Evolutionary conservation across 2,797 vertebrate genomes (phyloP).

Genomic region (Pseudomugil tenellus): DNA sequence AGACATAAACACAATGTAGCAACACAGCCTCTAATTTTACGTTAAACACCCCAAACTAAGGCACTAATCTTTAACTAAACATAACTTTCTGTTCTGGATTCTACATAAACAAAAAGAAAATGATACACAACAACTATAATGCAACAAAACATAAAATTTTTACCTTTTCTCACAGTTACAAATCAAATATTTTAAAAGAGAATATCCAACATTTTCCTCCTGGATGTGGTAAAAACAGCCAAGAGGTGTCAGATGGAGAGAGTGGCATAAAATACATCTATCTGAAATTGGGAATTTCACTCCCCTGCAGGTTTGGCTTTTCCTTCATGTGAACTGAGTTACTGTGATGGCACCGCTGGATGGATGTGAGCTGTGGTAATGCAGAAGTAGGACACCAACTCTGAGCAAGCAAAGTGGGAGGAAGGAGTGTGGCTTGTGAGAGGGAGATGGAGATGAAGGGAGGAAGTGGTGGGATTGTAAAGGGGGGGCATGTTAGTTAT

Average conservation of each 20-base stretch:
- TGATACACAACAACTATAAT: neutral
- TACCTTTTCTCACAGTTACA: neutral
- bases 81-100: conserved; percentile 7
- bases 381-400: conserved; percentile 70
- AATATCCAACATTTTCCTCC: conserved; percentile 5
- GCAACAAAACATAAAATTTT: neutral
- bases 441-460: conserved; percentile 35
- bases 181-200: neutral
- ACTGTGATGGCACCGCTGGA: conserved; percentile 7
- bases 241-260: conserved; percentile 22
- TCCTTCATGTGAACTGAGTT: conserved; percentile 15
- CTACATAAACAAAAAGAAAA: conserved; percentile 11
- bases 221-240: conserved; percentile 8
- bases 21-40: conserved; percentile 38
- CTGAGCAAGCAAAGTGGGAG: conserved; percentile 24
- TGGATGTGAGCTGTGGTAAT: conserved; percentile 7
- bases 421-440: conserved; percentile 9
- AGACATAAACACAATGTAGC: conserved; percentile 18
- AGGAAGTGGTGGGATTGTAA: conserved; percentile 3
- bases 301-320: conserved; percentile 45
- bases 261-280: conserved; percentile 24
- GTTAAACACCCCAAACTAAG: conserved; percentile 29
- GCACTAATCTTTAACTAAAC: conserved; percentile 14
- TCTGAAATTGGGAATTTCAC: conserved; percentile 64
- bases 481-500: conserved; percentile 35